These are phyloP conservation scores for Malacoraja senta DNA, from an alignment of 2,797 vertebrate species.

Conservation along the genomic window DNA sequence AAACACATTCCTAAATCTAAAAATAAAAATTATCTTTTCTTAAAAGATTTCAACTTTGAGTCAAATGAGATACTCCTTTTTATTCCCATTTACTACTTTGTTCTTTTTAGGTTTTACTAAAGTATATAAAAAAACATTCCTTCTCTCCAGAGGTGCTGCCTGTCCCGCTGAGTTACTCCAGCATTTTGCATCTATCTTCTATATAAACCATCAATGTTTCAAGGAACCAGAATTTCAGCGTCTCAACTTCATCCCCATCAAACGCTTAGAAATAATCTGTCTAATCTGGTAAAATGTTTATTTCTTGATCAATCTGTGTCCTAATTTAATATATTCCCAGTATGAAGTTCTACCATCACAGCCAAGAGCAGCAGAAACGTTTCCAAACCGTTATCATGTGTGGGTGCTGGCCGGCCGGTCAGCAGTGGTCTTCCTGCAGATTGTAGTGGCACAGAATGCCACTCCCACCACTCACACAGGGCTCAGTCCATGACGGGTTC, in stretches of 20 bases:
- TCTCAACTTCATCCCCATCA: not conserved
- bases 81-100: not conserved
- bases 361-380: conserved; percentile 31
- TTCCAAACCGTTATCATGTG: conserved; percentile 29
- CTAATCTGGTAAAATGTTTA: not conserved
- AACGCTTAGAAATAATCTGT: conserved; percentile 12
- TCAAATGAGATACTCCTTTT: not conserved
- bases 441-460: not conserved
- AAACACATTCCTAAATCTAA: not conserved
- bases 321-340: conserved; percentile 35
- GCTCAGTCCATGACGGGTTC: not conserved
- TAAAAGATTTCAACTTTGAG: not conserved
- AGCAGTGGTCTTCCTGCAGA: not conserved
- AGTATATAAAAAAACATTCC: not conserved
- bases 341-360: not conserved
- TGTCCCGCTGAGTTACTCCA: too few relatives aligned
- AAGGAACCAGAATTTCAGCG: not conserved
- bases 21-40: too few relatives aligned
- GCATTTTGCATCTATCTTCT: too few relatives aligned
- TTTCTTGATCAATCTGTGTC: conserved; percentile 29
- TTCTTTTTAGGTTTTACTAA: not conserved
- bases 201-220: not conserved
- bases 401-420: not conserved
- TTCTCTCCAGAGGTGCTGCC: too few relatives aligned
- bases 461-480: not conserved